A percentile compares a stretch with the other conserved stretches of the same genome.
Conservation (phyloP, 2,888 invertebrate species). For the Arctia plantaginis region DNA sequence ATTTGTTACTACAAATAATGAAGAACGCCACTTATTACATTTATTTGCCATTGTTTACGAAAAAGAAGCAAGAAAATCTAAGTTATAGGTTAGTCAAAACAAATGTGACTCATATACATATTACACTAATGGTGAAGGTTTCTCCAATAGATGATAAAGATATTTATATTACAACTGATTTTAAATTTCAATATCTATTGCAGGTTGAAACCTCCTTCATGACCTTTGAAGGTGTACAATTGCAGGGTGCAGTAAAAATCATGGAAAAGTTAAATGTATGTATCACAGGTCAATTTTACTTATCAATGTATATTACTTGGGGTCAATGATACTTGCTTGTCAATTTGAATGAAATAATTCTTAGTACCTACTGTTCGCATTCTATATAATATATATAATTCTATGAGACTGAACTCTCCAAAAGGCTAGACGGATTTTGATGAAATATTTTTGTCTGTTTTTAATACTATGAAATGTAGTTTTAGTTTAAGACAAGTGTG, state of each 20-base stretch:
- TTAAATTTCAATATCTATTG: slow-evolving; percentile 51
- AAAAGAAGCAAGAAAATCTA: neutral
- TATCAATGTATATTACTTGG: slow-evolving; percentile 22
- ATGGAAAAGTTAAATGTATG: slow-evolving; percentile 97
- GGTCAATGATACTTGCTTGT: slow-evolving; percentile 23
- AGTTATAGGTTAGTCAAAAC: slow-evolving; percentile 19
- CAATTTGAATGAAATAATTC: neutral
- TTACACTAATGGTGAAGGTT: slow-evolving; percentile 14
- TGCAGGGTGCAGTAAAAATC: slow-evolving; percentile 97
- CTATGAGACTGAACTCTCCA: no score
- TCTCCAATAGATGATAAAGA: slow-evolving; percentile 1
- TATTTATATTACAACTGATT: neutral
- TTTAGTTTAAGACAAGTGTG: no score
- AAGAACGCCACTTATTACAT: no score
- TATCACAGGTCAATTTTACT: slow-evolving; percentile 41
- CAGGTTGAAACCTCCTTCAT: slow-evolving; percentile 96
- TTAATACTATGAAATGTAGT: no score
- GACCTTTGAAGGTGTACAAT: slow-evolving; percentile 98
- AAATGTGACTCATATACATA: slow-evolving; percentile 39
- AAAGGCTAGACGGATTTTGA: no score
- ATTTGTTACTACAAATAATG: neutral
- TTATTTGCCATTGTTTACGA: neutral
- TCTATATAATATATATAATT: no score
- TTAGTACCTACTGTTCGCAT: neutral
- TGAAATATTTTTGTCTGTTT: no score